phyloP scores from a whole-genome alignment of 2,797 vertebrate species.

The Cercopithecus hamlyni region DNA sequence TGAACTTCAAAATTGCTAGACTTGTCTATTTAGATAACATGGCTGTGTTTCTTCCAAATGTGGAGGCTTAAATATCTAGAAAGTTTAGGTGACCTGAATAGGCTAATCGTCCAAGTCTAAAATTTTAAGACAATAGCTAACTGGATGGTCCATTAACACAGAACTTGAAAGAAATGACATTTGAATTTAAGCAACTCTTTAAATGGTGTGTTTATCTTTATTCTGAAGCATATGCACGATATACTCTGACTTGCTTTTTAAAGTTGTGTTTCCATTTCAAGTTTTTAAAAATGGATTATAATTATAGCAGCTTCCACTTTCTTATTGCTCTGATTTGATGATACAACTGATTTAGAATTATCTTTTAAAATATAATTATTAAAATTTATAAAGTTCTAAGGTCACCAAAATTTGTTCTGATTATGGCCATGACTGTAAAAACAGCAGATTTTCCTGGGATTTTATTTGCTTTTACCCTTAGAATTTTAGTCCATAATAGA shows the following conservation, averaged over 20 bases:
- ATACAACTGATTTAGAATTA: neutral
- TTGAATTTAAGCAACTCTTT: neutral
- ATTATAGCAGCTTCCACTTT: neutral
- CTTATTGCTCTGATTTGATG: neutral
- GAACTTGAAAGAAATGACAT: neutral
- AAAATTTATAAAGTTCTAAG: conserved; percentile 29
- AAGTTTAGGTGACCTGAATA: neutral
- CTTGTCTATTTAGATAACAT: conserved; percentile 54
- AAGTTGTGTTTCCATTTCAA: neutral
- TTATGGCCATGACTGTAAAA: neutral
- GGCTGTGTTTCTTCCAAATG: conserved; percentile 36
- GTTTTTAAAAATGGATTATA: neutral
- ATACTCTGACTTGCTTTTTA: neutral
- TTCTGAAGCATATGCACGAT: neutral
- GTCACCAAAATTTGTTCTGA: neutral
- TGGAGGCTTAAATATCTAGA: neutral
- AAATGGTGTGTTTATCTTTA: neutral
- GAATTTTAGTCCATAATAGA: neutral
- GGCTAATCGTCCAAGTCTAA: neutral
- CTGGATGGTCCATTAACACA: neutral
- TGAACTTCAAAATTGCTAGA: conserved; percentile 61
- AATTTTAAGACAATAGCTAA: conserved; percentile 13
- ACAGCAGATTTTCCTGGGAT: neutral
- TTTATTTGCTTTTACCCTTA: conserved; percentile 40
- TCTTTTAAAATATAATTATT: neutral